Base-by-base conservation (phyloP, 2,113 vertebrate genomes). In the Scalopus aquaticus region DNA sequence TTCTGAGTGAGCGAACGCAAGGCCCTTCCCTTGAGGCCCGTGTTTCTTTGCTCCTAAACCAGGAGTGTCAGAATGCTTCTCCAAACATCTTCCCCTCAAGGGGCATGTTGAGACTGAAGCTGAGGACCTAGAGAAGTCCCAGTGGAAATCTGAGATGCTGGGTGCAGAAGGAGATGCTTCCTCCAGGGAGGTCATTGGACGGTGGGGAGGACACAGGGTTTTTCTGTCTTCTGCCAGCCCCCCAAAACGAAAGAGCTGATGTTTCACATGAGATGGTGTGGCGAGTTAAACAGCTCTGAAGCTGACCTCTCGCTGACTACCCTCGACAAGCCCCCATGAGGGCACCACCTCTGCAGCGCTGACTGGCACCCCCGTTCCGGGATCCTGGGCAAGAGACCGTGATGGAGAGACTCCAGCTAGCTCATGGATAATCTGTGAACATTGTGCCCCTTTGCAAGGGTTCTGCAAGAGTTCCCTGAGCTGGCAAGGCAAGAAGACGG, bases 371-470 rank as follows among this genome's bases (percentile, higher is more conserved):
- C 78, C 76, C 35, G 9, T 39, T n/a, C 32, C 9, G 39, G 6
- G 30, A 60, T 32, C 2, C 7, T 28, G 9, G 17, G 35, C 58
- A 32, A 35, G 19, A 8, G 16, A 12, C 1, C 4, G 9, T 12
- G 15, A 11, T 32, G 32, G 35, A 0, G 0, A n/a, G 49, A 35
- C 22, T 51, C 82, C 49, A 2, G 58, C 60, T 30, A 73, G 32
- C 32, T 73, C 69, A 26, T 26, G 51, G 42, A 2, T 20, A 8
- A 67, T 7, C 26, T 58, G 86, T 46, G 73, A 35, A 44, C 32
- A 4, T 37, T 6, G 24, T 5, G 5, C 15, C 17, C n/a, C 7
- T 0, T 3, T 8, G 24, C 37, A 10, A 65, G 16, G 72, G 44
- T 37, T 37, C 60, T 32, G 42, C 9, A n/a, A 58, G 51, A 79